phyloP scores from a whole-genome alignment of 2,113 vertebrate genomes.

The Pavo muticus region DNA sequence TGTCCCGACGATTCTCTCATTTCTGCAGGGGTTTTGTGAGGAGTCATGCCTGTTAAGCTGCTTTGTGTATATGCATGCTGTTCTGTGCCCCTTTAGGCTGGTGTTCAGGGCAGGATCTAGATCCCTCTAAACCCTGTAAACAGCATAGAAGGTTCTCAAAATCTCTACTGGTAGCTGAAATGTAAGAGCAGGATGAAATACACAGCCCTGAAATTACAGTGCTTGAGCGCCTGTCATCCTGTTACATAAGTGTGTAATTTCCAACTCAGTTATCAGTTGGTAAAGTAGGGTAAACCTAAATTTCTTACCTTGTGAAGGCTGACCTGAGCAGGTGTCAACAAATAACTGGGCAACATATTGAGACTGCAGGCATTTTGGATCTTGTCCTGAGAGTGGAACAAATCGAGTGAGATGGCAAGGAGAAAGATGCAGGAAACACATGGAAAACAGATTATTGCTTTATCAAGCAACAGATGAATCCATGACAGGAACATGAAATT shows the following conservation, averaged over 20 bases:
- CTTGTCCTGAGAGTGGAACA: not conserved
- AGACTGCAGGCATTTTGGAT: not conserved
- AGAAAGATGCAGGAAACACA: not conserved
- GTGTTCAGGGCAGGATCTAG: not conserved
- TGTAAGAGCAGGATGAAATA: not conserved
- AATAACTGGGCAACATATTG: not conserved
- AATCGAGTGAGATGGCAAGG: not conserved
- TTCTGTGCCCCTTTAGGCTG: not conserved
- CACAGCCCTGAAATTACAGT: accelerated
- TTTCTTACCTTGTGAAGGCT: not conserved
- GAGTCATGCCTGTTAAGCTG: not conserved
- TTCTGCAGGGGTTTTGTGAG: not conserved
- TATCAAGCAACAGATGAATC: not conserved
- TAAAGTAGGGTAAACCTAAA: not conserved
- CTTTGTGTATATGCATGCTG: not conserved
- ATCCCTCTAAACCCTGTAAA: not conserved
- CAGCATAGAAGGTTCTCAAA: not conserved
- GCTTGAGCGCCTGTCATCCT: accelerated
- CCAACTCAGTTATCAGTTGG: not conserved
- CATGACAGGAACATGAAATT: not conserved
- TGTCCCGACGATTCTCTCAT: not conserved
- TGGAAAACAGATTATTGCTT: not conserved
- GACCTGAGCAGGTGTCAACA: not conserved
- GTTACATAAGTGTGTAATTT: not conserved
- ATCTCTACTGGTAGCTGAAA: not conserved